Evolutionary conservation across 2,888 invertebrate species (phyloP).

Genomic region (Timandra comae): DNA sequence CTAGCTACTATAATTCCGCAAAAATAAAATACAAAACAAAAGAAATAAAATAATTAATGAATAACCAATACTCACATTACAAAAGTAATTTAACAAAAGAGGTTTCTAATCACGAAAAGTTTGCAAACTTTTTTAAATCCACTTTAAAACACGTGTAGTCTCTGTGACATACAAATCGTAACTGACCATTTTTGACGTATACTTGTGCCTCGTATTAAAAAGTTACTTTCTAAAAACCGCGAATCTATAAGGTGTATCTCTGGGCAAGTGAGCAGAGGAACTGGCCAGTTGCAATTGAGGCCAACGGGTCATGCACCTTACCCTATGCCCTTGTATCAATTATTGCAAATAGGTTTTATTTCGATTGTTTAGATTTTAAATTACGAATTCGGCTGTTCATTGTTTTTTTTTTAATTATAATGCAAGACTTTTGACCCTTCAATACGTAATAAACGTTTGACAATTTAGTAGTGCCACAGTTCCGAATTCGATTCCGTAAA

Average conservation of each 20-base stretch:
- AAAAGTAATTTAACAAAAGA: conserved; percentile 8
- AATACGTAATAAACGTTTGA: too few relatives aligned
- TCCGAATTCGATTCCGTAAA: too few relatives aligned
- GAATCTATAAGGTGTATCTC: conserved; percentile 31
- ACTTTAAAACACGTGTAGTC: conserved; percentile 36
- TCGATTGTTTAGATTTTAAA: too few relatives aligned
- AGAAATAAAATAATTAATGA: too few relatives aligned
- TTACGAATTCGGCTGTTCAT: too few relatives aligned
- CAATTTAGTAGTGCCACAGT: too few relatives aligned
- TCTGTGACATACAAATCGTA: conserved; percentile 49
- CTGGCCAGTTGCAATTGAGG: conserved; percentile 12
- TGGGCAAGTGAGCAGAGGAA: conserved; percentile 4
- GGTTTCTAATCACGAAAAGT: conserved; percentile 7
- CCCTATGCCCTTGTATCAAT: conserved; percentile 3
- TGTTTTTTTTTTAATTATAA: too few relatives aligned
- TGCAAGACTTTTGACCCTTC: too few relatives aligned
- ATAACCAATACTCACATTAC: conserved; percentile 6
- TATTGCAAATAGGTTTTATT: too few relatives aligned
- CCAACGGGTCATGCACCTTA: conserved; percentile 8
- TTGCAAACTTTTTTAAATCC: conserved; percentile 8
- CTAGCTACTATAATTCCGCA: too few relatives aligned
- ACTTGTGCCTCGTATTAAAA: conserved; percentile 57
- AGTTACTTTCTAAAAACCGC: conserved; percentile 69
- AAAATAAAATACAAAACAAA: too few relatives aligned
- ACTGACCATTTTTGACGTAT: conserved; percentile 44